Conservation (phyloP, 2,797 vertebrate genomes). For the Psittacula derbiana region DNA sequence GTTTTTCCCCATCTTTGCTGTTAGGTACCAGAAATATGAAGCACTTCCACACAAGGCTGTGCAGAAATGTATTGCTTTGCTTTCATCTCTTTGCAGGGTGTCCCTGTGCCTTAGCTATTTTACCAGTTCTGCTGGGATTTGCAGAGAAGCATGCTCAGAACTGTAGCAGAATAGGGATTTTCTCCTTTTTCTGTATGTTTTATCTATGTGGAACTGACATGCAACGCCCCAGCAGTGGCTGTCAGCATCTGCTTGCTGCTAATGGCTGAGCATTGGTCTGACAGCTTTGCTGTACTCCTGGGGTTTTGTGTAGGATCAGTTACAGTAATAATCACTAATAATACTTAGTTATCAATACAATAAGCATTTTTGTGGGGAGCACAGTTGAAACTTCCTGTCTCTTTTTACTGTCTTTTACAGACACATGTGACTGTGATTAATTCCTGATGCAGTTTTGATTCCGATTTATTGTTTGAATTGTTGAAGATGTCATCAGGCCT, state of each 20-base stretch:
- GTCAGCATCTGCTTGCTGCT: neutral
- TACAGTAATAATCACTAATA: neutral
- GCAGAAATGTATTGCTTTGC: neutral
- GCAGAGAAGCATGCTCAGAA: neutral
- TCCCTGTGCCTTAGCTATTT: neutral
- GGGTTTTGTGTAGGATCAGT: neutral
- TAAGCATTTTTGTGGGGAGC: neutral
- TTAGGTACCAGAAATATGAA: neutral
- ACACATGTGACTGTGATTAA: neutral
- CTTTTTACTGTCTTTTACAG: neutral
- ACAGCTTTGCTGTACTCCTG: neutral
- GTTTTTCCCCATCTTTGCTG: neutral
- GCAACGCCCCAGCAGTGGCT: neutral
- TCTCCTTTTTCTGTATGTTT: accelerated
- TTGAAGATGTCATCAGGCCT: conserved; percentile 85
- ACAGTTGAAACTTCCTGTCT: neutral
- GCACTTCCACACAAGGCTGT: accelerated
- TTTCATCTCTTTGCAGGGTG: neutral
- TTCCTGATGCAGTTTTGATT: neutral
- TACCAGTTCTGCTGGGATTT: neutral
- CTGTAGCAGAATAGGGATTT: neutral
- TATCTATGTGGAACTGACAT: neutral
- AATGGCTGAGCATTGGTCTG: neutral
- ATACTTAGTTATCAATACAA: neutral
- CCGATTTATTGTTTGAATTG: neutral